Percentiles rank a stretch among this genome's conserved stretches.
These are phyloP conservation scores for Cheilinus undulatus DNA, from an alignment of 2,113 vertebrate species.

Conservation along the genomic window DNA sequence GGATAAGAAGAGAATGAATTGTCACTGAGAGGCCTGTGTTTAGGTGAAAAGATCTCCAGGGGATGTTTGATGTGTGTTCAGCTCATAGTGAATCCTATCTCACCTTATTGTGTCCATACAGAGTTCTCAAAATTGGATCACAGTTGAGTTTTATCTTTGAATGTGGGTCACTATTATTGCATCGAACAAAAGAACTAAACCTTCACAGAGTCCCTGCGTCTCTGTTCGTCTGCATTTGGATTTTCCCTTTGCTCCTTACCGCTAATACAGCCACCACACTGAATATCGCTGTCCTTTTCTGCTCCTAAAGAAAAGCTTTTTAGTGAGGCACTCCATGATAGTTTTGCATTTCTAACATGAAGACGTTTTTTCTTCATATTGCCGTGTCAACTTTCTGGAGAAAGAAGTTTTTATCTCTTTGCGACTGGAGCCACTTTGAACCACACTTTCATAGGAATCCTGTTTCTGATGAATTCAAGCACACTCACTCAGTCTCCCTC, in stretches of 20 bases:
- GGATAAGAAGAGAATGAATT: conserved; percentile 59
- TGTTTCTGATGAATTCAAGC: conserved; percentile 36
- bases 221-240: conserved; percentile 33
- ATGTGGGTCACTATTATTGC: conserved; percentile 49
- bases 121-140: conserved; percentile 63
- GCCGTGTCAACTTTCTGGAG: conserved; percentile 37
- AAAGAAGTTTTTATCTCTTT: conserved; percentile 31
- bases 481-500: conserved; percentile 25
- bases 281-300: conserved; percentile 11
- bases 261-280: conserved; percentile 6
- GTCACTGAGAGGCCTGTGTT: conserved; percentile 49
- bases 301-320: conserved; percentile 20
- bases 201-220: not conserved
- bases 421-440: conserved; percentile 43
- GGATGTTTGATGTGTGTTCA: conserved; percentile 63
- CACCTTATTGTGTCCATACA: conserved; percentile 56
- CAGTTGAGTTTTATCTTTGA: conserved; percentile 63
- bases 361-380: conserved; percentile 18
- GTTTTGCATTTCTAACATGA: conserved; percentile 48
- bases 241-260: conserved; percentile 20
- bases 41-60: conserved; percentile 61
- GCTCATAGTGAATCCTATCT: conserved; percentile 53
- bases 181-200: conserved; percentile 28
- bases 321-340: conserved; percentile 1
- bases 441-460: conserved; percentile 30